Evolutionary conservation across 2,113 vertebrate species (phyloP).

Genomic region (Austrofundulus limnaeus): DNA sequence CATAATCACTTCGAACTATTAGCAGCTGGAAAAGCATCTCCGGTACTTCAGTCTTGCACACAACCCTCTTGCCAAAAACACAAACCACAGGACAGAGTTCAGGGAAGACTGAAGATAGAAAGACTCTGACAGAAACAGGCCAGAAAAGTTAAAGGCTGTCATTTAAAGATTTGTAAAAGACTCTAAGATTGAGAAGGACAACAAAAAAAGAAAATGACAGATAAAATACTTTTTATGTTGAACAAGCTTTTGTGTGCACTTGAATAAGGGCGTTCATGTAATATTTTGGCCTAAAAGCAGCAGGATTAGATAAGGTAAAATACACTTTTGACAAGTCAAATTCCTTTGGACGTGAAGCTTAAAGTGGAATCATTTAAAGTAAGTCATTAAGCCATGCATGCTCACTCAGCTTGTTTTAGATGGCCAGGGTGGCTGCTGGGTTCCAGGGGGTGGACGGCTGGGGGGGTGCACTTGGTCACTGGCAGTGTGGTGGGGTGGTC

Average conservation of each 20-base stretch:
- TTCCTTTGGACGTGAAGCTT: constrained; percentile 62
- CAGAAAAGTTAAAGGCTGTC: background rate
- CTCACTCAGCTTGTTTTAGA: constrained; percentile 22
- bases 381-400: constrained; percentile 59
- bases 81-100: constrained; percentile 6
- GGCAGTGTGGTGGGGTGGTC: no score
- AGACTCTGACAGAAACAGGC: background rate
- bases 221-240: background rate
- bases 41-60: constrained; percentile 5
- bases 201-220: background rate
- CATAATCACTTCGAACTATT: constrained; percentile 45
- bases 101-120: background rate
- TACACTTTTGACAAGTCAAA: constrained; percentile 57
- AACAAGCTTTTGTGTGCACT: constrained; percentile 1
- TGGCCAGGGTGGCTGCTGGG: no score
- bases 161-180: constrained; percentile 28
- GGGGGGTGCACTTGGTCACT: no score
- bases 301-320: constrained; percentile 27
- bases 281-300: constrained; percentile 31
- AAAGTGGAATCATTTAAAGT: constrained; percentile 67
- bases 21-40: constrained; percentile 39
- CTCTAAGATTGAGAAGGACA: background rate
- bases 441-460: no score
- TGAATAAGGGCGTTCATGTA: background rate
- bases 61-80: constrained; percentile 38